Evolutionary conservation across 2,888 invertebrate genomes (phyloP), one percentile per base, ranked within the genome.

Genomic region (Danaus chrysippus): DNA sequence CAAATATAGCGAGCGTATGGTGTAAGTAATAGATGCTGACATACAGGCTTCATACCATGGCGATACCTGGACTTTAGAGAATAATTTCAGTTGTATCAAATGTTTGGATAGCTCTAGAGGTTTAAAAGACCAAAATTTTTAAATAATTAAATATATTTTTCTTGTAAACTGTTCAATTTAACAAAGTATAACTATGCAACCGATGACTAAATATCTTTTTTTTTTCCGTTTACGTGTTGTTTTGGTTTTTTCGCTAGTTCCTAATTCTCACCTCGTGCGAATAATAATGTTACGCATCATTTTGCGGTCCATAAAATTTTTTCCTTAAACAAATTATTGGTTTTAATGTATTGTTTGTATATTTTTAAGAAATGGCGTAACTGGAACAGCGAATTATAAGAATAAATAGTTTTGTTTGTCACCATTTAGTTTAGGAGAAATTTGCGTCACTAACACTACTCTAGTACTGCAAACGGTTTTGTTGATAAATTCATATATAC

Each of bases 1-100:
- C 49, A 58, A 42, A 46, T 63, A 53, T 58, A 61, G 58, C 63
- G 52, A 44, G 57, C 54, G 52, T 61, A 56, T 57, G 46, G 8
- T 17, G 46, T 46, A 17, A 17, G 15, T 49, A 15, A 49, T 17
- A 17, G 10, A 17, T 49, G 49, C 15, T 15, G 15, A 13, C 11
- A 49, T 17, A 17, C 9, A 17, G 10, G 17, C 3, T 49, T 17
- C 15, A 49, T 17, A 49, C 49, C 23, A 5, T 8, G 23, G 8
- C 23, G 6, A 5, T 0, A 5, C 3, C 2, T 34, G 23, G 6
- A 34, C 23, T 5, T 34, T 34, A 6, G 23, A 34, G 23, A 34
- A 34, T 34, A 34, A 34, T 8, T 34, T 34, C 6, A 0, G 23
- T 34, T 34, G 23, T 34, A 6, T 34, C 23, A 34, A 34, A 34